Evolutionary conservation across 2,113 vertebrate genomes (phyloP), one percentile per base, ranked within the genome.

Genomic region (Mustela lutreola): DNA sequence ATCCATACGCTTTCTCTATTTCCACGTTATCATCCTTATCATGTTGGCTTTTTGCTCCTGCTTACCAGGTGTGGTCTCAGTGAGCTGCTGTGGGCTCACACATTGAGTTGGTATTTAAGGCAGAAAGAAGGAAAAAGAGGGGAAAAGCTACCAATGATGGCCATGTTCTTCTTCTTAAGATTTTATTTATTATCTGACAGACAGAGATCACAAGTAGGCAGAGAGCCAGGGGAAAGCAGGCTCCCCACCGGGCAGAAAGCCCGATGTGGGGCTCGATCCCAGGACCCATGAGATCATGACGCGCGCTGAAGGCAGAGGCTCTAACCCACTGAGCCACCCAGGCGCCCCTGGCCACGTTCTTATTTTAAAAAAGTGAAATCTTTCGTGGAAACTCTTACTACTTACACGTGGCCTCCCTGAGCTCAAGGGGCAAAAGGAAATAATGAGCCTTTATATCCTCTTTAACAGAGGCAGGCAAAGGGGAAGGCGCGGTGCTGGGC

Each of bases 341-440:
- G 50, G 50, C 0, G 15, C 50, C 50, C 50, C 50, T n/a, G 33
- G 28, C 18, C 11, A 7, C 8, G 1, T n/a, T 90, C 56, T 83
- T 92, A 70, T 81, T 82, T 70, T 26, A 80, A 96, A 42, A 91
- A 81, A 85, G 63, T 63, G 39, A 91, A 63, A 26, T 71, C 42
- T 76, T 63, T 90, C 70, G 53, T 22, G 50, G 60, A 94, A 89
- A 87, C 26, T 48, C 16, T 42, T 91, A 87, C 97, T 45, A 1
- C 16, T 96, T 67, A 19, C 78, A 42, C 2, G 1, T 42, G 73
- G 28, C 3, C 53, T 92, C 19, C 36, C 39, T 79, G 82, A 88
- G 63, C n/a, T 45, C 16, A 31, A 36, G 73, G 2, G 31, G 24
- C 0, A 0, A 76, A 36, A 62, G 78, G 70, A 71, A 91, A 92